Conservation (phyloP, 2,113 vertebrate species). For the Bambusicola thoracicus region DNA sequence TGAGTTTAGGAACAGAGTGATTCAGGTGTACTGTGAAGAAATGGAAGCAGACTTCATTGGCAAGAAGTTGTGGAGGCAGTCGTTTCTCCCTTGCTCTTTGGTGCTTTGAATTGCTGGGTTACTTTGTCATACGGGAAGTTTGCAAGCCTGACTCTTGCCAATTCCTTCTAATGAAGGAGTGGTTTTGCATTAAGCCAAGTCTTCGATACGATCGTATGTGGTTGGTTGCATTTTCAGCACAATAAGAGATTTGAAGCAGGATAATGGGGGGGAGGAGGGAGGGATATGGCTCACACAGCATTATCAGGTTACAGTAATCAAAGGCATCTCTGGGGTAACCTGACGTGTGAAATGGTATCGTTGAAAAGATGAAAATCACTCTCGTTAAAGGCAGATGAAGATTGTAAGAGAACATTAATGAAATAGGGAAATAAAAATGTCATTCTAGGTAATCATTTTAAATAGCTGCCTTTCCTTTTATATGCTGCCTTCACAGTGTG, state of each 20-base stretch:
- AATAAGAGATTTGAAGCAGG: neutral
- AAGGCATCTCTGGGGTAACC: neutral
- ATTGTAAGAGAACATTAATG: neutral
- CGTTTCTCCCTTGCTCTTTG: neutral
- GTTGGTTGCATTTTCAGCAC: neutral
- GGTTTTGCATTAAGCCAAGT: neutral
- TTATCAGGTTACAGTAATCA: neutral
- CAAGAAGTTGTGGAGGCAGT: neutral
- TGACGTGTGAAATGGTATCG: neutral
- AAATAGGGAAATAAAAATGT: neutral
- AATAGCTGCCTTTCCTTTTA: neutral
- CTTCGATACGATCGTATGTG: neutral
- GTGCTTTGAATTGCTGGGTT: neutral
- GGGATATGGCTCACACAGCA: neutral
- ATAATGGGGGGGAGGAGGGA: neutral
- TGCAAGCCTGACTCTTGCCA: neutral
- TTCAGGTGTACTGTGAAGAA: neutral
- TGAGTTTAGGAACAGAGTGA: neutral
- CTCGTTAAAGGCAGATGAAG: conserved; percentile 31
- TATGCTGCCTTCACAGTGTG: neutral
- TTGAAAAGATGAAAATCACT: neutral
- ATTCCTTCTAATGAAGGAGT: neutral
- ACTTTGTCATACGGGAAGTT: neutral
- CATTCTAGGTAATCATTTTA: neutral
- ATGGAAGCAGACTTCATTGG: neutral